phyloP scores from a whole-genome alignment of 1,140 invertebrate species.

The Elysia chlorotica region DNA sequence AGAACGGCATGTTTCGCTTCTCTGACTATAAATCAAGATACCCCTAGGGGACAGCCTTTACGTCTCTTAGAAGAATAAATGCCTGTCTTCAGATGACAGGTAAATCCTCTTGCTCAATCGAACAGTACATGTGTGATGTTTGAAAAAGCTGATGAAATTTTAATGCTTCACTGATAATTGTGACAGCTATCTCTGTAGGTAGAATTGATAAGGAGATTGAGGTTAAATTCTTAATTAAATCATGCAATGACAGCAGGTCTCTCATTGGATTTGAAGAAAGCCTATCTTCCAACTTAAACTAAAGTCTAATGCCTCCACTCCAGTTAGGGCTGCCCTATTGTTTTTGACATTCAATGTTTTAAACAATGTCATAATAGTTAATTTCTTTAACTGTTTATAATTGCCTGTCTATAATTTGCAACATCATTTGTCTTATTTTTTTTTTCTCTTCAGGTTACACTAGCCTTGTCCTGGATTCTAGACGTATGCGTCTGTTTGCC shows the following conservation, averaged over 20 bases:
- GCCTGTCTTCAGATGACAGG: background rate
- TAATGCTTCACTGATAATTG: background rate
- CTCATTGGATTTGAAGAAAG: background rate
- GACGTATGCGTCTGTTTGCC: slow-evolving; percentile 75
- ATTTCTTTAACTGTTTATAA: background rate
- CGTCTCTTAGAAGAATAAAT: background rate
- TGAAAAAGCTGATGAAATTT: no score
- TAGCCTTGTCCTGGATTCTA: slow-evolving; percentile 75
- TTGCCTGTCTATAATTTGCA: background rate
- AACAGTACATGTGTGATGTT: background rate
- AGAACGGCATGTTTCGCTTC: background rate
- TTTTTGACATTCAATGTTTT: no score
- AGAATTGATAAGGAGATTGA: no score
- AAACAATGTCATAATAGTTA: no score
- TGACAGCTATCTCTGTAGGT: no score
- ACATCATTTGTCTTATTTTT: no score
- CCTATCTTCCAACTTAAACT: background rate
- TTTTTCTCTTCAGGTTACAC: slow-evolving; percentile 70
- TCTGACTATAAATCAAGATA: background rate
- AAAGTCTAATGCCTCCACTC: background rate
- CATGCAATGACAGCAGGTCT: no score
- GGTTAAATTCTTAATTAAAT: no score
- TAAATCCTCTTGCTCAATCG: background rate
- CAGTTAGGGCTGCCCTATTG: background rate
- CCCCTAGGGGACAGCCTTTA: background rate